These are phyloP conservation scores for Drosophila gaucha DNA, from an alignment of 2,888 invertebrate genomes.

Conservation along the genomic window DNA sequence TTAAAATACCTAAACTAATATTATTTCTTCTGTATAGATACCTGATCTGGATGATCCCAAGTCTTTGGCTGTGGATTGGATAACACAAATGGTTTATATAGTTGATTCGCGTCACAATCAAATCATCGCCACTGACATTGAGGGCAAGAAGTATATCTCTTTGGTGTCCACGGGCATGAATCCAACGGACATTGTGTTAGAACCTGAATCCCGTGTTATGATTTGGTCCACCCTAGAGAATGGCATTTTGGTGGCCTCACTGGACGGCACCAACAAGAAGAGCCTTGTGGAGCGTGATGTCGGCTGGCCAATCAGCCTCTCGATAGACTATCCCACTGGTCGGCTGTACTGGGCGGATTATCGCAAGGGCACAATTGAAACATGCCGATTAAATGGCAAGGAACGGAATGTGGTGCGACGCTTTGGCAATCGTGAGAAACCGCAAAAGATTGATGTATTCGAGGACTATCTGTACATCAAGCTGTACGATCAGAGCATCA, in stretches of 20 bases:
- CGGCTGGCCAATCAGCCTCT: slow-evolving; percentile 91
- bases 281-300: slow-evolving; percentile 87
- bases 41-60: slow-evolving; percentile 88
- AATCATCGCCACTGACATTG: slow-evolving; percentile 83
- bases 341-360: slow-evolving; percentile 94
- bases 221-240: slow-evolving; percentile 92
- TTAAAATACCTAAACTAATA: not conserved
- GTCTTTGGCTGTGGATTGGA: slow-evolving; percentile 91
- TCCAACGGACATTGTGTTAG: slow-evolving; percentile 90
- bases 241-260: slow-evolving; percentile 87
- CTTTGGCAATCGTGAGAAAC: slow-evolving; percentile 87
- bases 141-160: slow-evolving; percentile 82
- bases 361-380: slow-evolving; percentile 90
- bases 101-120: slow-evolving; percentile 86
- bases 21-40: slow-evolving; percentile 79
- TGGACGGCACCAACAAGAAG: slow-evolving; percentile 88
- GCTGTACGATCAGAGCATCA: slow-evolving; percentile 88
- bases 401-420: slow-evolving; percentile 87
- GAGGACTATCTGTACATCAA: slow-evolving; percentile 89
- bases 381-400: slow-evolving; percentile 88
- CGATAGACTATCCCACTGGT: slow-evolving; percentile 90
- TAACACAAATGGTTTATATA: slow-evolving; percentile 89
- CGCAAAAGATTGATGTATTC: slow-evolving; percentile 90
- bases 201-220: slow-evolving; percentile 87
- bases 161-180: slow-evolving; percentile 86